Evolutionary conservation across 2,888 invertebrate genomes (phyloP), one percentile per base, ranked within the genome.

Genomic region (Cheilosia scutellata): DNA sequence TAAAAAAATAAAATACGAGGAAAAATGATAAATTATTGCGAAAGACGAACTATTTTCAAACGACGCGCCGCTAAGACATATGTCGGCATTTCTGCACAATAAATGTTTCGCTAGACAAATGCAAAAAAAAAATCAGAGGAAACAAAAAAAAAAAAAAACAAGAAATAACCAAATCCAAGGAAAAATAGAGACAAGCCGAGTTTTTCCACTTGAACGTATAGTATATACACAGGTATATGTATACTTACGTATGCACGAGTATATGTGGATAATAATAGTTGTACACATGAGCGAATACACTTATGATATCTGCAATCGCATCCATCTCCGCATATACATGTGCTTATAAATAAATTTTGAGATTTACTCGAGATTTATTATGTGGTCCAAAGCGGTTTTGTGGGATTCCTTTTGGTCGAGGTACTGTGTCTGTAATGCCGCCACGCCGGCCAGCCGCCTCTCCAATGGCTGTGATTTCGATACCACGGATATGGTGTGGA

Each of bases 11-110:
- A 72, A 42, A 82, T 70, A 63, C 70, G 60, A 84, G 62, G 70
- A 87, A 87, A 88, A 87, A 88, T 88, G 88, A 88, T 88, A 88
- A 88, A 88, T 88, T 88, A 87, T 87, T 65, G 87, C 77, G 87
- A 82, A 82, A 88, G 87, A 87, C 86, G 83, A 87, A 82, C 87
- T 83, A 84, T 87, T 87, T 88, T 88, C 87, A 88, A 88, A 87
- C 87, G 86, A 80, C 88, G 82, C 87, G 88, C 88, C 88, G 88
- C 88, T 84, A 87, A 86, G 88, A 88, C 88, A 88, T 88, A 79
- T 87, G 88, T 84, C 87, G 87, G 87, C 88, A 70, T 75, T 82
- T 65, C 80, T 88, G 87, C 83, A 90, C 84, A 88, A 88, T 87
- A 88, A 88, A 88, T 88, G 87, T 87, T 87, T 84, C 65, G 80